These are phyloP conservation scores for Narcine bancroftii DNA, from an alignment of 2,113 vertebrate genomes.

Conservation along the genomic window DNA sequence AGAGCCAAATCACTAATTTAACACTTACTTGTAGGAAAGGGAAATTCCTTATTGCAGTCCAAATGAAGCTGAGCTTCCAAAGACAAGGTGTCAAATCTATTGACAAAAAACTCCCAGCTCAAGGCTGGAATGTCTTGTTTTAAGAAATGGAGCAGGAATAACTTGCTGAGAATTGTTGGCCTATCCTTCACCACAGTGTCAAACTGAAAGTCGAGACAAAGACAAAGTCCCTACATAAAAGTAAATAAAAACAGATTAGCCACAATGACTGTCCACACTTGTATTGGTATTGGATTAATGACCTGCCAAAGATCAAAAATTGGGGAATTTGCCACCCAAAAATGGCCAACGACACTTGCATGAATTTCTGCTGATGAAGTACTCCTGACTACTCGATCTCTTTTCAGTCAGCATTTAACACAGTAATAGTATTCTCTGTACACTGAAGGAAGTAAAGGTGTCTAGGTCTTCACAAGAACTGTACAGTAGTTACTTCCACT, in stretches of 20 bases:
- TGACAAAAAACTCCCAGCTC: slow-evolving; percentile 98
- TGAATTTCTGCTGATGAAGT: not conserved
- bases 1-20: slow-evolving; percentile 33
- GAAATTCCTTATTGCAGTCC: slow-evolving; percentile 98
- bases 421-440: not conserved
- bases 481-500: not conserved
- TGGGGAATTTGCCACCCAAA: not conserved
- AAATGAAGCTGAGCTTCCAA: slow-evolving; percentile 95
- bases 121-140: slow-evolving; percentile 91
- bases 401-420: not conserved
- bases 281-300: not conserved
- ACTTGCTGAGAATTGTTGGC: slow-evolving; percentile 90
- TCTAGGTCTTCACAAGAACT: not conserved
- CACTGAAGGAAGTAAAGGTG: not conserved
- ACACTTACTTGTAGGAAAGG: slow-evolving; percentile 89
- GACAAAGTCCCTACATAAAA: slow-evolving; percentile 74
- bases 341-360: not conserved
- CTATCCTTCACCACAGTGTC: slow-evolving; percentile 95
- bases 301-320: not conserved
- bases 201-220: slow-evolving; percentile 97
- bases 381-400: not conserved
- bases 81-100: slow-evolving; percentile 94
- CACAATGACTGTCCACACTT: not conserved
- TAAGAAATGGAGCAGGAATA: slow-evolving; percentile 88
- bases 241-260: slow-evolving; percentile 20